Conservation (phyloP, 2,888 invertebrate species). For the Eucera pruinosa region DNA sequence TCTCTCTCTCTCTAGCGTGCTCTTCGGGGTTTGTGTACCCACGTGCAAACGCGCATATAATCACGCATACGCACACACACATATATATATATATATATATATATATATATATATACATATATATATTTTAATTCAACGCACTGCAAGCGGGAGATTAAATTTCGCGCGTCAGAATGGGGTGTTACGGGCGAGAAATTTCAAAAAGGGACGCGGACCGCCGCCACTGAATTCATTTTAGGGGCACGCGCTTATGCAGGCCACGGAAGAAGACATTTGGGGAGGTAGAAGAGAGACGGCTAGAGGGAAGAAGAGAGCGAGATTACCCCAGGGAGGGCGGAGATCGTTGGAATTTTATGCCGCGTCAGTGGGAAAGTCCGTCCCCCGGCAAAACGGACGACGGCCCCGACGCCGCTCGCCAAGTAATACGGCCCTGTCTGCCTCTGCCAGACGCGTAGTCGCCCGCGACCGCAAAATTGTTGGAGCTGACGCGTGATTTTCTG, state of each 20-base stretch:
- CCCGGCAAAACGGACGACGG: conserved; percentile 37
- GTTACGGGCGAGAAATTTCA: conserved; percentile 64
- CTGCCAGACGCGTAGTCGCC: conserved; percentile 28
- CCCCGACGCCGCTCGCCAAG: conserved; percentile 20
- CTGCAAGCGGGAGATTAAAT: conserved; percentile 68
- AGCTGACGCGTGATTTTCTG: conserved; percentile 63
- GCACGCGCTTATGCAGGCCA: conserved; percentile 22
- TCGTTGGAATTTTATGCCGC: conserved; percentile 68
- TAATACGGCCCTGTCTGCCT: conserved; percentile 54
- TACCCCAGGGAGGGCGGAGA: conserved; percentile 56
- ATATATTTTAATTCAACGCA: conserved; percentile 68
- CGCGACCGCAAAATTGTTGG: conserved; percentile 60
- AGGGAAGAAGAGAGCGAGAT: conserved; percentile 40
- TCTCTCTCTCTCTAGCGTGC: not conserved
- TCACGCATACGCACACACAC: too few relatives aligned
- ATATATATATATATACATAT: too few relatives aligned
- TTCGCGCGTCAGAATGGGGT: conserved; percentile 56
- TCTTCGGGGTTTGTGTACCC: not conserved
- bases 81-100: too few relatives aligned
- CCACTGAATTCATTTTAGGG: conserved; percentile 63
- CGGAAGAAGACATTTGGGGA: conserved; percentile 60
- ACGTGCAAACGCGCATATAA: conserved; percentile 24
- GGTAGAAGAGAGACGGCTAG: conserved; percentile 3
- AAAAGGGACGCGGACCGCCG: conserved; percentile 48
- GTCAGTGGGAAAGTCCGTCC: conserved; percentile 63